Evolutionary conservation across 1,140 invertebrate species (phyloP), one percentile per base, ranked within the genome.

Genomic region (Solenopsis fugax): DNA sequence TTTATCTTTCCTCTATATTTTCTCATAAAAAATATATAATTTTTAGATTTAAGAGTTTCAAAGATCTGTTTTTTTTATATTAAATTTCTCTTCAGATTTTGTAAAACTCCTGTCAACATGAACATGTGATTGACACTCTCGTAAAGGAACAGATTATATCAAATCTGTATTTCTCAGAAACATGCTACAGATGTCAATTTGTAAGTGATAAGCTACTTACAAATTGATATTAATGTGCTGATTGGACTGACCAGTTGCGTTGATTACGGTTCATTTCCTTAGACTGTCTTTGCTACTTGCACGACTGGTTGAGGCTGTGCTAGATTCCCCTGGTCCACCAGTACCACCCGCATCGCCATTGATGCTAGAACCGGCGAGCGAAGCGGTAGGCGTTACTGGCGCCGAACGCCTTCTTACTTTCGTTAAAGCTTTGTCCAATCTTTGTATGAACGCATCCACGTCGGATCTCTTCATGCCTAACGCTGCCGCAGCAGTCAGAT

Each of bases 401-500:
- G 95, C 94, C 13, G 95, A 95, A 67, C 95, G 95, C 69, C 95
- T 95, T 78, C 95, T 95, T 18, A 96, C 93, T 90, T 96, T 96
- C 34, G 93, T 94, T 72, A 96, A 85, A 48, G 95, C 96, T 92
- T 97, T 97, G 86, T 97, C 96, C 54, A 98, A 94, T 91, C 96
- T 95, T 84, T 96, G 95, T 48, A 97, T 94, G 94, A 98, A 97
- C 34, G 95, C 90, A 91, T 97, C 97, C 21, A 97, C 96, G 87
- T 97, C 97, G 4, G 94, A 92, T 89, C 96, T 96, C 56, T 96
- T 96, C 95, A 97, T 97, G n/a, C 97, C 97, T 75, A 98, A 95
- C 29, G 96, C 96, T 18, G 97, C 97, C 24, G 97, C 97, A 64
- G 96, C 97, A 24, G 97, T 98, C 62, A 98, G 94, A 92, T 98